A percentile compares a stretch with the other conserved stretches of the same genome.
Conservation (phyloP, 2,113 vertebrate species). For the Pteropus alecto region DNA sequence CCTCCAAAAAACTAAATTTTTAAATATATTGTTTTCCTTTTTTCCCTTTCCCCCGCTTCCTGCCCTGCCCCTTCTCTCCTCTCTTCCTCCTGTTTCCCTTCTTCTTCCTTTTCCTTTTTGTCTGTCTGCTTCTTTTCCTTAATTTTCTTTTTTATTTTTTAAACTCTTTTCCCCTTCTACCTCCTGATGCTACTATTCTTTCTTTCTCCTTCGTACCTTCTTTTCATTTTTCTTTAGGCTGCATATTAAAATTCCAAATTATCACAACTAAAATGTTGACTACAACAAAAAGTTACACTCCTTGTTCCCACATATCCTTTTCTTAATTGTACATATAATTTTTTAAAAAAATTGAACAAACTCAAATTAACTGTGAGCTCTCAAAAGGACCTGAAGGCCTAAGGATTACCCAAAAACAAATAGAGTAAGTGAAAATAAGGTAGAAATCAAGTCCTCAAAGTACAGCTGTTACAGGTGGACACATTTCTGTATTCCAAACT, state of each 20-base stretch:
- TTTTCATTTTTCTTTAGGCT: not conserved
- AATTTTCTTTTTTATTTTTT: not conserved
- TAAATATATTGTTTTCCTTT: not conserved
- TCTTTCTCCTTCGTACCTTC: not conserved
- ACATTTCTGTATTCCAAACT: not conserved
- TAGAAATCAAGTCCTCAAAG: not conserved
- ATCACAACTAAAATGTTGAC: not conserved
- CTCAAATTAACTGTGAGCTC: not conserved
- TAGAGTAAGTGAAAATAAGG: not conserved
- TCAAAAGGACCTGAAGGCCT: not conserved
- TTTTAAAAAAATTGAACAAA: not conserved
- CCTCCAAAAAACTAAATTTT: not conserved
- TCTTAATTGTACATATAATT: not conserved
- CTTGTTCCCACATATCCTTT: not conserved
- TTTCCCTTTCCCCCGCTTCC: accelerated
- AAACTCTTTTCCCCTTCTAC: too few species aligned
- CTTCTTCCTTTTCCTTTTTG: not conserved
- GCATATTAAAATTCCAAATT: not conserved
- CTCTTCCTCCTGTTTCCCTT: not conserved
- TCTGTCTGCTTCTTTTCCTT: not conserved
- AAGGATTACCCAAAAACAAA: not conserved
- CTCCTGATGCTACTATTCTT: not conserved
- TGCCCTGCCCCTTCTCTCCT: too few species aligned
- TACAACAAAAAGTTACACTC: not conserved
- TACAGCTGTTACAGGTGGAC: not conserved